phyloP scores from a whole-genome alignment of 2,797 vertebrate species.

The Leucoraja ocellata region DNA sequence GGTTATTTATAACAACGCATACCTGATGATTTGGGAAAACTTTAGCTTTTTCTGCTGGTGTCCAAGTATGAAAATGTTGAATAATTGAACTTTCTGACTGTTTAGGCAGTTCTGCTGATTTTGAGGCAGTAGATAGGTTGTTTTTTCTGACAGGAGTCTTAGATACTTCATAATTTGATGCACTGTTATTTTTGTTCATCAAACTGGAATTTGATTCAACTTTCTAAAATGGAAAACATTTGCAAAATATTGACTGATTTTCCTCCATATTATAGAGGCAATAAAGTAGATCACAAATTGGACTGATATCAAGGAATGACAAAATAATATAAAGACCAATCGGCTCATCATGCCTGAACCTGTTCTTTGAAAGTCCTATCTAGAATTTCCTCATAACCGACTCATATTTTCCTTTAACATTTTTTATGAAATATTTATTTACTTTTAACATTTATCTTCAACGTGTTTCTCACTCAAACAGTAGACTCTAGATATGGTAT shows the following conservation, averaged over 20 bases:
- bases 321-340: neutral
- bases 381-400: neutral
- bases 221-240: conserved; percentile 18
- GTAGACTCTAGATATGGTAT: neutral
- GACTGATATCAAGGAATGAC: neutral
- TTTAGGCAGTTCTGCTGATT: conserved; percentile 42
- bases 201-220: neutral
- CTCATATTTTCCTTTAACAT: neutral
- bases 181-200: neutral
- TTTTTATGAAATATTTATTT: neutral
- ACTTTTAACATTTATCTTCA: neutral
- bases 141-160: conserved; percentile 3
- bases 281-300: neutral
- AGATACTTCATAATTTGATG: conserved; percentile 2
- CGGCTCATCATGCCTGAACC: neutral
- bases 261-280: neutral
- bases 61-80: conserved; percentile 40
- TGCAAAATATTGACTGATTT: neutral
- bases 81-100: conserved; percentile 41
- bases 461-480: neutral
- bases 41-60: conserved; percentile 46
- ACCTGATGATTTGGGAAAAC: conserved; percentile 53
- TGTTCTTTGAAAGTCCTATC: neutral
- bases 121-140: neutral
- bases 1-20: conserved; percentile 38